A percentile compares a stretch with the other conserved stretches of the same genome.
Evolutionary conservation across 2,113 vertebrate genomes (phyloP).

Genomic region (Dicentrarchus labrax): DNA sequence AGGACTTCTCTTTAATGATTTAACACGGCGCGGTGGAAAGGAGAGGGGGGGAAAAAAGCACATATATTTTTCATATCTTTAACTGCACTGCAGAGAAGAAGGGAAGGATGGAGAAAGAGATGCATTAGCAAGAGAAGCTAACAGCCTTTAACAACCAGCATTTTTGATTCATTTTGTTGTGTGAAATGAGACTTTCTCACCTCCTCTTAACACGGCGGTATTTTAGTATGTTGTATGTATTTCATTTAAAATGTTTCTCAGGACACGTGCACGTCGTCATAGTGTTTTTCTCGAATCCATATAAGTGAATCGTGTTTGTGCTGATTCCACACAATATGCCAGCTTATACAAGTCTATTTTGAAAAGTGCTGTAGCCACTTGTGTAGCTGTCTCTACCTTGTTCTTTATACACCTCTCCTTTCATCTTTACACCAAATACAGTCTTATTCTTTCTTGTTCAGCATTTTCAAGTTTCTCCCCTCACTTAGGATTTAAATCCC

Average conservation of each 20-base stretch:
- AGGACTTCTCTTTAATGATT: conserved; percentile 95
- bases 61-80: conserved; percentile 92
- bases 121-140: conserved; percentile 79
- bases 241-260: conserved; percentile 69
- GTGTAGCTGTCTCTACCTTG: conserved; percentile 61
- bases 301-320: conserved; percentile 67
- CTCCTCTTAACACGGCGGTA: conserved; percentile 36
- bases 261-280: conserved; percentile 57
- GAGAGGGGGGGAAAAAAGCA: conserved; percentile 62
- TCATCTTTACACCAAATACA: conserved; percentile 74
- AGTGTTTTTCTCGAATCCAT: conserved; percentile 39
- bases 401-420: conserved; percentile 65
- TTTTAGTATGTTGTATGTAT: conserved; percentile 66
- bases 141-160: conserved; percentile 75
- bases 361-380: conserved; percentile 60
- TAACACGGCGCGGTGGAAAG: conserved; percentile 85
- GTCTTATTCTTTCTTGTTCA: conserved; percentile 79
- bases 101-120: conserved; percentile 62
- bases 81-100: conserved; percentile 85
- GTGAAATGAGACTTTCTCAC: conserved; percentile 72
- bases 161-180: conserved; percentile 78
- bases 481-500: conserved; percentile 78
- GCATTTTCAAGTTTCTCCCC: conserved; percentile 76
- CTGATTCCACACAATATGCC: conserved; percentile 73
- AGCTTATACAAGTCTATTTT: conserved; percentile 53